Conservation (phyloP, 2,797 vertebrate species). For the Falco rusticolus region DNA sequence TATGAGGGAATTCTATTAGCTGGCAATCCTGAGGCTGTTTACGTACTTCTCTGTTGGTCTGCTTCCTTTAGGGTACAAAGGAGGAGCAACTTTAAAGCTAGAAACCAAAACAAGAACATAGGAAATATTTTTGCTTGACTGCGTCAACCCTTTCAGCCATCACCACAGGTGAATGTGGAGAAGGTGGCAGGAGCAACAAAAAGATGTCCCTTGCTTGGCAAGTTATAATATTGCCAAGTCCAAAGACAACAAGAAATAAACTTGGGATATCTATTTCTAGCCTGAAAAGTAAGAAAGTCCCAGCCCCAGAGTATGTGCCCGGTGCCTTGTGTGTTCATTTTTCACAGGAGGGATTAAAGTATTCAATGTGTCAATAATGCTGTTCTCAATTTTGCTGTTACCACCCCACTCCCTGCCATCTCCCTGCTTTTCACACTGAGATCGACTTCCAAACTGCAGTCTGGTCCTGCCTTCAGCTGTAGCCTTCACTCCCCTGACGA, state of each 20-base stretch:
- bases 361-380: neutral
- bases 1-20: neutral
- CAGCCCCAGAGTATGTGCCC: neutral
- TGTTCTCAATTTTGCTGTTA: neutral
- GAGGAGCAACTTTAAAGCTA: neutral
- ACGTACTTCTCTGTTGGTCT: neutral
- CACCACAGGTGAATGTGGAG: neutral
- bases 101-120: neutral
- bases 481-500: neutral
- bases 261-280: neutral
- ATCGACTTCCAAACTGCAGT: neutral
- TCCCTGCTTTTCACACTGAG: neutral
- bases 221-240: neutral
- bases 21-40: neutral
- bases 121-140: neutral
- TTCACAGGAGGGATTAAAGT: neutral
- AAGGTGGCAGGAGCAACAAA: neutral
- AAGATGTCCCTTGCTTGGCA: neutral
- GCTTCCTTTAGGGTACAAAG: neutral
- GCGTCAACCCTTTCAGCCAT: neutral
- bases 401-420: neutral
- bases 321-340: neutral
- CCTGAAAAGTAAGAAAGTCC: neutral
- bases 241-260: slow-evolving; percentile 1
- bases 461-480: neutral